Conservation (phyloP, 2,888 invertebrate species). For the Polyommatus iphigenia region DNA sequence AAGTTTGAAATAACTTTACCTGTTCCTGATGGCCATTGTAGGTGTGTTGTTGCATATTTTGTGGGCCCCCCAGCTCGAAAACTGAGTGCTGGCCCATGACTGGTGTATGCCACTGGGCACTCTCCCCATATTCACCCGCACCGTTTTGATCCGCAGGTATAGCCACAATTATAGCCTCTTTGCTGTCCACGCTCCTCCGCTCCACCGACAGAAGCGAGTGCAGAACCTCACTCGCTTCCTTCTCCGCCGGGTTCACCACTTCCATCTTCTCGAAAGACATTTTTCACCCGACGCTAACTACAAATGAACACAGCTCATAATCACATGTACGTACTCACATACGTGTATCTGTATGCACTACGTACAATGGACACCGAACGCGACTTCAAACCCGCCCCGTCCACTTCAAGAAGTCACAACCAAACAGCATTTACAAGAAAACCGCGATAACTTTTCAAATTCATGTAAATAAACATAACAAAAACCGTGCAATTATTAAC, state of each 20-base stretch:
- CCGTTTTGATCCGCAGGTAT: conserved; percentile 72
- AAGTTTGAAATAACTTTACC: conserved; percentile 48
- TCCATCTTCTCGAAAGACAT: conserved; percentile 82
- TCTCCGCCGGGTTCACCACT: conserved; percentile 84
- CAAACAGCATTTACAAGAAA: conserved; percentile 64
- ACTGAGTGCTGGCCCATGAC: conserved; percentile 79
- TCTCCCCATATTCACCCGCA: conserved; percentile 73
- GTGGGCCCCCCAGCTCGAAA: conserved; percentile 66
- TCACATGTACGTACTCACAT: conserved; percentile 73
- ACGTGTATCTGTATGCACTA: conserved; percentile 65
- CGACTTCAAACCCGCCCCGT: conserved; percentile 69
- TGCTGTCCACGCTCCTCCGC: conserved; percentile 82
- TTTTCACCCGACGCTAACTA: conserved; percentile 60
- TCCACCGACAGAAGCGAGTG: conserved; percentile 84
- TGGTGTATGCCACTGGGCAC: conserved; percentile 83
- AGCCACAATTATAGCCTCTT: conserved; percentile 75
- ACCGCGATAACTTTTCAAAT: conserved; percentile 79
- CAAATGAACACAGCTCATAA: conserved; percentile 67
- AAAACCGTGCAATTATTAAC: conserved; percentile 82
- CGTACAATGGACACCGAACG: conserved; percentile 67
- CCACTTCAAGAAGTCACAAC: conserved; percentile 55
- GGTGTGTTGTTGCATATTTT: conserved; percentile 70
- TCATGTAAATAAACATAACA: conserved; percentile 81
- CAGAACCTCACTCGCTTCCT: conserved; percentile 85
- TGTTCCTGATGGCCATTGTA: conserved; percentile 77